Base-by-base conservation (phyloP, 2,797 vertebrate genomes). In the Danio aesculapii region DNA sequence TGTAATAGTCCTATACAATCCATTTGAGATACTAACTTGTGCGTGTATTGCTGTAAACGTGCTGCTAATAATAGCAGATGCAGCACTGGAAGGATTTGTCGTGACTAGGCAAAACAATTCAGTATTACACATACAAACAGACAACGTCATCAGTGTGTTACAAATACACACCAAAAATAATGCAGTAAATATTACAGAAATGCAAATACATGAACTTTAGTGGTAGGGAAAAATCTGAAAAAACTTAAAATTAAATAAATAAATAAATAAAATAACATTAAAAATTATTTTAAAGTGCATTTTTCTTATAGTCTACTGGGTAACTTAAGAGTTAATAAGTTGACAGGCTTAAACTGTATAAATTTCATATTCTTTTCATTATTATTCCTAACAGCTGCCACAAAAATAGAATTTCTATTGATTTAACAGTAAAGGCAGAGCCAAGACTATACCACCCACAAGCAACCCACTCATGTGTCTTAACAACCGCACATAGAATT, bases 371-470 rank as follows among this genome's bases (percentile, higher is more conserved):
- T 30, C 8, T 8, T 68, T 69, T 11, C 13, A 8, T 68, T 44
- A 57, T 12, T 43, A 71, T 8, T 71, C 43, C 49, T 43, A 43
- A 39, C 55, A 58, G 21, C 14, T 12, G 16, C 71, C 7, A 17
- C 21, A 17, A 14, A 43, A 39, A 49, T 13, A 8, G 10, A 44
- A 14, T 39, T 53, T 30, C 8, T 76, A 76, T 16, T 43, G 39
- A 64, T 66, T 76, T 55, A 19, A 53, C 53, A 52, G 49, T 43
- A 13, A 75, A 76, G 5, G n/a, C 49, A 66, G 52, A 55, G 39
- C 49, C n/a, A 53, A 75, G 30, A 52, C 14, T 39, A 43, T 19
- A 59, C 55, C 53, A 11, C 61, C 74, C 72, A 62, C 46, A 17
- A 12, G 6, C 39, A 50, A 39, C 72, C 72, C 72, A 75, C 72